Evolutionary conservation across 2,797 vertebrate species (phyloP), one percentile per base, ranked within the genome.

Genomic region (Chaunax sp.): DNA sequence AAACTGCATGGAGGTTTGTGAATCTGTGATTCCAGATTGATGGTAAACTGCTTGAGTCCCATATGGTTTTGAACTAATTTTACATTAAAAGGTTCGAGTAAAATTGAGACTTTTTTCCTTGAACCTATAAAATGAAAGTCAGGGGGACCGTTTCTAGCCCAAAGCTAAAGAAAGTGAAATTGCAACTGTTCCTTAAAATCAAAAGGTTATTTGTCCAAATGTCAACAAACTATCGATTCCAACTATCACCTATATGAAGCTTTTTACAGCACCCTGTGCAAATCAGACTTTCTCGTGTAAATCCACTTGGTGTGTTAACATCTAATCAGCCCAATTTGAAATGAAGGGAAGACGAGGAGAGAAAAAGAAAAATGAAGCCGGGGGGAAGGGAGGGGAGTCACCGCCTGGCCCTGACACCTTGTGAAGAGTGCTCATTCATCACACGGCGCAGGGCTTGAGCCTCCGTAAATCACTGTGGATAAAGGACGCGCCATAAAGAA

Each of bases 361-460:
- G 66, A 44, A 30, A 47, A 44, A 25, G 56, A 80, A 66, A 75
- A 64, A 81, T 75, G 67, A 73, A 56, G 68, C 11, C 1, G 33
- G 50, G 61, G 12, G 57, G 4, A 53, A 26, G 56, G 15, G 50
- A 10, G 43, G 4, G 20, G 41, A 41, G 49, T 12, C 6, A 28
- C 14, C 0, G 25, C 2, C 12, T 15, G 87, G 87, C 88, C 90
- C 91, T 93, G 92, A 91, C 91, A 92, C 88, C 86, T 88, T 82
- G 84, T 83, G 85, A 88, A 83, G 90, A 91, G 86, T 69, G 78
- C 84, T 92, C 93, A 92, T 94, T 92, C 93, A 93, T 94, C 93
- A 94, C 89, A 53, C 85, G 61, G 80, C 68, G 63, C 67, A 28
- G 86, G 75, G 87, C 89, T 74, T 80, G 83, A 89, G 90, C 86